Evolutionary conservation across 2,888 invertebrate genomes (phyloP).

Genomic region (Plusia festucae): DNA sequence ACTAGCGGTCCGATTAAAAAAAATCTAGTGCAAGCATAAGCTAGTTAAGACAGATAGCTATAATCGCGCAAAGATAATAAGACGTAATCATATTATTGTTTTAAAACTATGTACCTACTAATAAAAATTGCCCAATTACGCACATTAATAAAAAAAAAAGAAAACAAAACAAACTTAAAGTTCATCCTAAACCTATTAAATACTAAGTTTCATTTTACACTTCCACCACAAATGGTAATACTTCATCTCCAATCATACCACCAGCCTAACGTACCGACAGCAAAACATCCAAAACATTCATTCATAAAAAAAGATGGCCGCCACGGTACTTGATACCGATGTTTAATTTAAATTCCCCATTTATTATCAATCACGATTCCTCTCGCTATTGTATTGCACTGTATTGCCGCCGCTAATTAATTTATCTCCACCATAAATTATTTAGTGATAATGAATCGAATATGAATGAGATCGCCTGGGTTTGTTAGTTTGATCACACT

Average conservation of each 20-base stretch:
- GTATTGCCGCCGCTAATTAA: conserved; percentile 32
- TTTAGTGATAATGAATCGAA: conserved; percentile 34
- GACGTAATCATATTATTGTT: no score
- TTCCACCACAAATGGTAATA: background rate
- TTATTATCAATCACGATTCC: conserved; percentile 35
- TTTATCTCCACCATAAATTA: conserved; percentile 43
- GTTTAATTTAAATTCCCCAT: conserved; percentile 37
- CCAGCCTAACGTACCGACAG: background rate
- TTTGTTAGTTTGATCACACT: conserved; percentile 10
- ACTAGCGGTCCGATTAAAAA: no score
- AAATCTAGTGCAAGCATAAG: no score
- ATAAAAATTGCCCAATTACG: no score
- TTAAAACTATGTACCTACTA: no score
- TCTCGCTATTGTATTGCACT: conserved; percentile 27
- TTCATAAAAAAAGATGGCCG: background rate
- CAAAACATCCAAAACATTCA: background rate
- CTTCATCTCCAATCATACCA: background rate
- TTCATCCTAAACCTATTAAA: no score
- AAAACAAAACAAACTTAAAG: no score
- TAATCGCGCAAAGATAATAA: no score
- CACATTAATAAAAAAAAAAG: no score
- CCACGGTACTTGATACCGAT: background rate
- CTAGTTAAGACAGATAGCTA: no score
- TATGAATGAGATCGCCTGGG: conserved; percentile 7
- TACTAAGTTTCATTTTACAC: no score